Conservation (phyloP, 1,140 invertebrate species). For the Aphelenchoides avenae region DNA sequence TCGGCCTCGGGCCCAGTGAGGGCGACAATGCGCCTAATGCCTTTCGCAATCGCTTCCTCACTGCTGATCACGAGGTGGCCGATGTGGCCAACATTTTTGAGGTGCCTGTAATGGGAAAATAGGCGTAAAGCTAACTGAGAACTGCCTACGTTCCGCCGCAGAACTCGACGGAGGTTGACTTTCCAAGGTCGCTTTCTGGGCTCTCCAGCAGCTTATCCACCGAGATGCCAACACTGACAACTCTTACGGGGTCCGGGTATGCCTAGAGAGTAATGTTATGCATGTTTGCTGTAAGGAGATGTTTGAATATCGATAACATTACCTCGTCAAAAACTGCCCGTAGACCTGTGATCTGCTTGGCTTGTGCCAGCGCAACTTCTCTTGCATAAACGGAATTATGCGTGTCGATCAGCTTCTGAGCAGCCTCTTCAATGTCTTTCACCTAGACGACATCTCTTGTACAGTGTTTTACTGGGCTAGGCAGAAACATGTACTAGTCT, state of each 20-base stretch:
- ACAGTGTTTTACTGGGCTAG: background rate
- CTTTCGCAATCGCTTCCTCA: slow-evolving; percentile 98
- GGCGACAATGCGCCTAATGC: slow-evolving; percentile 91
- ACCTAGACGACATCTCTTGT: slow-evolving; percentile 62
- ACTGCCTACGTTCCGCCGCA: slow-evolving; percentile 83
- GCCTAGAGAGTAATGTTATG: slow-evolving; percentile 62
- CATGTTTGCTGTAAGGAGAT: background rate
- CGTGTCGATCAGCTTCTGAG: slow-evolving; percentile 72
- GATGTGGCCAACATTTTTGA: slow-evolving; percentile 80
- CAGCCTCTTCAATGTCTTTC: slow-evolving; percentile 75
- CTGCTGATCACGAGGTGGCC: slow-evolving; percentile 89
- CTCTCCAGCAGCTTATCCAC: slow-evolving; percentile 82
- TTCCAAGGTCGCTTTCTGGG: slow-evolving; percentile 73
- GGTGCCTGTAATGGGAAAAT: slow-evolving; percentile 67
- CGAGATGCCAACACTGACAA: slow-evolving; percentile 87
- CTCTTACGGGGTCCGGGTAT: slow-evolving; percentile 95
- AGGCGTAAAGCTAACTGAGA: slow-evolving; percentile 15
- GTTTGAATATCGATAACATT: slow-evolving; percentile 6
- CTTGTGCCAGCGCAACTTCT: slow-evolving; percentile 74
- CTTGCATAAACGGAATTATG: slow-evolving; percentile 84
- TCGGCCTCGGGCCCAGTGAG: slow-evolving; percentile 71
- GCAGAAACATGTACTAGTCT: slow-evolving; percentile 1
- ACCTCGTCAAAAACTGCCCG: slow-evolving; percentile 95
- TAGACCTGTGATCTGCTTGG: slow-evolving; percentile 83
- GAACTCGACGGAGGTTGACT: slow-evolving; percentile 92